Evolutionary conservation across 2,797 vertebrate species (phyloP).

Genomic region (Ctenopoma multispine): DNA sequence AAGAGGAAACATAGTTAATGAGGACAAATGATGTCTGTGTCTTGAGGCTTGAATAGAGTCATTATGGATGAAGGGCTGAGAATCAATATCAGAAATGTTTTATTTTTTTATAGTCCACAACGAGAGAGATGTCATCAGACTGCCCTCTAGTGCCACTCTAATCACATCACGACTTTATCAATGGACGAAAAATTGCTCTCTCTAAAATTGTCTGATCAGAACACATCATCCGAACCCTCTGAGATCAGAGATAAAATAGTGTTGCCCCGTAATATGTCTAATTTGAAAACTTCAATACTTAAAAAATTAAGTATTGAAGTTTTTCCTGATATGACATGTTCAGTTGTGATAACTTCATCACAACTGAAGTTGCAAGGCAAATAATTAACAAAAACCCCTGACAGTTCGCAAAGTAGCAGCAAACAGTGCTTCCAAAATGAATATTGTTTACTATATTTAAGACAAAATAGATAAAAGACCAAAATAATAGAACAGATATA

Average conservation of each 20-base stretch:
- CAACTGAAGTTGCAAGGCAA: background rate
- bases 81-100: background rate
- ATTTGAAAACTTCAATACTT: too few species aligned
- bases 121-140: background rate
- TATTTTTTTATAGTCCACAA: background rate
- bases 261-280: background rate
- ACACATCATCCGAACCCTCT: background rate
- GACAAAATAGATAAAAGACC: background rate
- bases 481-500: background rate
- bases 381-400: background rate
- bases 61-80: background rate
- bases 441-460: slow-evolving; percentile 12
- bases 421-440: background rate
- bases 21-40: background rate
- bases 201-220: background rate
- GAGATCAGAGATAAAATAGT: background rate
- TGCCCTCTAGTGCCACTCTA: too few species aligned
- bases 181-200: background rate
- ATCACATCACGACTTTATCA: slow-evolving; percentile 9
- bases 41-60: background rate
- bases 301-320: too few species aligned
- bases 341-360: too few species aligned
- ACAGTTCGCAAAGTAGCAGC: background rate
- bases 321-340: background rate
- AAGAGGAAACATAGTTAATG: slow-evolving; percentile 8